Evolutionary conservation across 2,797 vertebrate genomes (phyloP).

Genomic region (Schizopygopsis malacanthus): DNA sequence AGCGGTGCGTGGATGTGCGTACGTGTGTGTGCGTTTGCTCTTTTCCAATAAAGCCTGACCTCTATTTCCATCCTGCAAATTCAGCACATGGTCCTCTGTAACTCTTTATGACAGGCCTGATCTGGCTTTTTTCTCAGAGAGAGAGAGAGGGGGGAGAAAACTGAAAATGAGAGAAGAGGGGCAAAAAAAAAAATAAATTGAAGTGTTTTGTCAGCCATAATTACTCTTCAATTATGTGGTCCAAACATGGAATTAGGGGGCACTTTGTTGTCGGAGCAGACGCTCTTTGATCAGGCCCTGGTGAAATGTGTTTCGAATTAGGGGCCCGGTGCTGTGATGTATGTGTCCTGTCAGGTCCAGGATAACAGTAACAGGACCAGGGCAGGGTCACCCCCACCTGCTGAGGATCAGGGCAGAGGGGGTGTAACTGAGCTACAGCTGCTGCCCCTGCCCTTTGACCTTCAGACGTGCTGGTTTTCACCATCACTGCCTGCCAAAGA

Average conservation of each 20-base stretch:
- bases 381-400: constrained; percentile 81
- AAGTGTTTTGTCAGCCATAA: constrained; percentile 84
- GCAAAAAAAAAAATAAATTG: constrained; percentile 64
- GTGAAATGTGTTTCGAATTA: constrained; percentile 81
- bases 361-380: constrained; percentile 88
- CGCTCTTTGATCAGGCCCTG: constrained; percentile 80
- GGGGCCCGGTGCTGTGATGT: constrained; percentile 81
- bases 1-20: constrained; percentile 50
- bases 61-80: constrained; percentile 62
- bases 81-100: constrained; percentile 66
- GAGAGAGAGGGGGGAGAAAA: constrained; percentile 40
- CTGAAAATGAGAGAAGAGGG: constrained; percentile 39
- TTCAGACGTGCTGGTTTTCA: constrained; percentile 19
- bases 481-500: constrained; percentile 19
- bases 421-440: constrained; percentile 11
- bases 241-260: constrained; percentile 78
- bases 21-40: constrained; percentile 63
- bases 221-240: constrained; percentile 82
- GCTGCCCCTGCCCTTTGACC: constrained; percentile 25
- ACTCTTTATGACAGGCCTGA: constrained; percentile 67
- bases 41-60: constrained; percentile 70
- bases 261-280: constrained; percentile 77
- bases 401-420: constrained; percentile 66
- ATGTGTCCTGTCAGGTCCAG: constrained; percentile 91
- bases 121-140: constrained; percentile 62